Evolutionary conservation across 1,140 invertebrate species (phyloP).

Genomic region (Kradibia gibbosae): DNA sequence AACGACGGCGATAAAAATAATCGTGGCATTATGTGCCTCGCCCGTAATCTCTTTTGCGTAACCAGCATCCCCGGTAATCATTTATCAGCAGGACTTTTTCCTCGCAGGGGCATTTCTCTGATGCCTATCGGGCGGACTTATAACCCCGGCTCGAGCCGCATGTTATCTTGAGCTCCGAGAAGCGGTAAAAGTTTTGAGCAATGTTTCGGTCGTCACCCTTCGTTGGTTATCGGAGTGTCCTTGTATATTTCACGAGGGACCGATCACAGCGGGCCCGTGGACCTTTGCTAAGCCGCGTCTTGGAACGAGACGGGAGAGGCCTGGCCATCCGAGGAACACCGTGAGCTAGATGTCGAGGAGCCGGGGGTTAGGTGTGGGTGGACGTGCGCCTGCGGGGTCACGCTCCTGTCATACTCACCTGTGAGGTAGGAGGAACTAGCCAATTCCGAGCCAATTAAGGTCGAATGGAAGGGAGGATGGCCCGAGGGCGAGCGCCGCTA

Average conservation of each 20-base stretch:
- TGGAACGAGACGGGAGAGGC: too few species aligned
- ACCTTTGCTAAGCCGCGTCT: too few species aligned
- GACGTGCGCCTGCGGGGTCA: constrained; percentile 53
- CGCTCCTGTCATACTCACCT: constrained; percentile 53
- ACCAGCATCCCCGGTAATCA: constrained; percentile 9
- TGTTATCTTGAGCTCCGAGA: too few species aligned
- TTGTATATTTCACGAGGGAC: too few species aligned
- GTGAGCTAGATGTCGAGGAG: background rate
- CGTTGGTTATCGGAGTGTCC: too few species aligned
- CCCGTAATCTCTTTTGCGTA: constrained; percentile 9
- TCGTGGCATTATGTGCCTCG: background rate
- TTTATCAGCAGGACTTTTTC: constrained; percentile 6
- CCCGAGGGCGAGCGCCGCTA: too few species aligned
- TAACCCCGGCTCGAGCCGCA: background rate
- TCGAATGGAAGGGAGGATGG: background rate
- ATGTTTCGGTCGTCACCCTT: too few species aligned
- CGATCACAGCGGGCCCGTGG: too few species aligned
- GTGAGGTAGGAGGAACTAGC: constrained; percentile 16
- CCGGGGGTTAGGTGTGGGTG: constrained; percentile 52
- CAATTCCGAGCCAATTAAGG: constrained; percentile 12
- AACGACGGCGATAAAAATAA: background rate
- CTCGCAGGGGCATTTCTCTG: background rate
- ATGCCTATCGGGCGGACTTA: constrained; percentile 13
- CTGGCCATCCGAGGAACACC: constrained; percentile 10
- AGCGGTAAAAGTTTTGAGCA: constrained; percentile 46